Evolutionary conservation across 2,888 invertebrate species (phyloP).

Genomic region (Fragum sueziense): DNA sequence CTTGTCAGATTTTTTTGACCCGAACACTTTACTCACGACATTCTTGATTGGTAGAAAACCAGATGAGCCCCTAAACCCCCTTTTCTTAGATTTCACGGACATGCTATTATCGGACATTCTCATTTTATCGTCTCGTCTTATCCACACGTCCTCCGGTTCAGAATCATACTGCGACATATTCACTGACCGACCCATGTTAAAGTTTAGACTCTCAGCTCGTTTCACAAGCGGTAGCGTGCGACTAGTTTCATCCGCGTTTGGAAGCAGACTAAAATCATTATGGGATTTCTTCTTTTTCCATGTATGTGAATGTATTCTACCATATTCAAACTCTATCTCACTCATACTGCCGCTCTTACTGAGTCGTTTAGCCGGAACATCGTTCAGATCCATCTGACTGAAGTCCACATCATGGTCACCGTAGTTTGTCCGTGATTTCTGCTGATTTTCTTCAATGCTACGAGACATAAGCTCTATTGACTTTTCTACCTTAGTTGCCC

Average conservation of each 20-base stretch:
- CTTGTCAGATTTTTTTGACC: conserved; percentile 49
- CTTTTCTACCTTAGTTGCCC: conserved; percentile 56
- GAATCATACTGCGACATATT: conserved; percentile 29
- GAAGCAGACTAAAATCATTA: conserved; percentile 64
- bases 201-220: conserved; percentile 57
- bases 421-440: conserved; percentile 30
- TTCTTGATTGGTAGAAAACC: conserved; percentile 51
- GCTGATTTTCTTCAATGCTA: conserved; percentile 57
- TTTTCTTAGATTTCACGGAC: conserved; percentile 52
- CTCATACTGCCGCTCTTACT: conserved; percentile 59
- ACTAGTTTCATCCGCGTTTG: conserved; percentile 78
- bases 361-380: conserved; percentile 51
- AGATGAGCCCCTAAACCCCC: conserved; percentile 53
- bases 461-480: conserved; percentile 57
- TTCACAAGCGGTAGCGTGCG: conserved; percentile 61
- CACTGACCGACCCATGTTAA: conserved; percentile 35
- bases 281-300: conserved; percentile 73
- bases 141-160: conserved; percentile 57
- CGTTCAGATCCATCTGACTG: conserved; percentile 50
- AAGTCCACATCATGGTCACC: conserved; percentile 53
- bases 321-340: conserved; percentile 53
- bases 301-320: conserved; percentile 69
- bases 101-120: conserved; percentile 45
- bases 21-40: conserved; percentile 58
- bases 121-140: conserved; percentile 53